Conservation (phyloP, 2,113 vertebrate genomes). For the Erythrolamprus reginae region DNA sequence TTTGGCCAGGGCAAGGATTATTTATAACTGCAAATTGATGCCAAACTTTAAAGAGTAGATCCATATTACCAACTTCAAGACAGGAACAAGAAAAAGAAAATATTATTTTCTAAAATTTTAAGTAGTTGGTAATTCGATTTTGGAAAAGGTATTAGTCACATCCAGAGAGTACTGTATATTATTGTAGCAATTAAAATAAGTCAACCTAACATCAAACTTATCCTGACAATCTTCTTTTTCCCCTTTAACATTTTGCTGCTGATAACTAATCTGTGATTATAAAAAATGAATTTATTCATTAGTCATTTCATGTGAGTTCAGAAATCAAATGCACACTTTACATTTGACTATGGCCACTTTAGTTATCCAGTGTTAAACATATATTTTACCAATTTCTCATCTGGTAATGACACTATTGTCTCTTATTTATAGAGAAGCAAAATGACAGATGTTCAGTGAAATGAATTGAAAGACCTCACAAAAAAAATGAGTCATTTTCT, state of each 20-base stretch:
- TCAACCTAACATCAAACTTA: not conserved
- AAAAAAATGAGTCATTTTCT: not conserved
- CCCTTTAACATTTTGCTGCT: not conserved
- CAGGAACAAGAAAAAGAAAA: not conserved
- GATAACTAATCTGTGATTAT: not conserved
- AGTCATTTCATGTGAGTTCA: not conserved
- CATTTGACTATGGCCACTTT: not conserved
- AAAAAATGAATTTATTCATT: not conserved
- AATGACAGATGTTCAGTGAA: not conserved
- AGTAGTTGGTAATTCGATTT: not conserved
- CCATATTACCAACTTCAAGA: not conserved
- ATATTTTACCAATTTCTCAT: conserved; percentile 1
- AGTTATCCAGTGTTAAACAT: not conserved
- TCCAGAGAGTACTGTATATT: not conserved
- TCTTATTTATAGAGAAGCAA: not conserved
- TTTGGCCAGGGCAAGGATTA: not conserved
- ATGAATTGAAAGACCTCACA: not conserved
- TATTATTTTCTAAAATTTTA: not conserved
- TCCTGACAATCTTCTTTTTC: not conserved
- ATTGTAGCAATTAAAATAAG: not conserved
- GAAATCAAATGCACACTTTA: not conserved
- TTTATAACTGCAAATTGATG: not conserved
- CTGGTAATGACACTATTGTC: not conserved
- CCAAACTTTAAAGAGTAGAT: not conserved
- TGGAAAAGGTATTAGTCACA: not conserved